Evolutionary conservation across 2,888 invertebrate species (phyloP).

Genomic region (Gandaritis pyraliata): DNA sequence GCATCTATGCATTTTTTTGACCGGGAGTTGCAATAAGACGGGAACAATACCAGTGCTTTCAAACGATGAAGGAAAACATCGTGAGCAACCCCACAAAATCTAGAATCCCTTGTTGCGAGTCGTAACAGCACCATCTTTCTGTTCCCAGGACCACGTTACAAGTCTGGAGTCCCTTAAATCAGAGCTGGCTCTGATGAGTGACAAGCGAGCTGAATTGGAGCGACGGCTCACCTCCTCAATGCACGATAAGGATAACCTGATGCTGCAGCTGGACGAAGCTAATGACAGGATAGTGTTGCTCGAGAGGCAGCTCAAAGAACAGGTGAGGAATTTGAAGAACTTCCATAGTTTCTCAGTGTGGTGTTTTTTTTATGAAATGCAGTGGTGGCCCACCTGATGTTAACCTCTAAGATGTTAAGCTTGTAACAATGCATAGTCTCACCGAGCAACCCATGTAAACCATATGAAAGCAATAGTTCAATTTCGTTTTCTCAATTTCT

Average conservation of each 20-base stretch:
- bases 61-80: too few species aligned
- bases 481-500: too few species aligned
- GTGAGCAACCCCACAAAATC: too few species aligned
- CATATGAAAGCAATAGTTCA: too few species aligned
- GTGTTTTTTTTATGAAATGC: conserved; percentile 4
- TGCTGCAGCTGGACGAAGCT: conserved; percentile 93
- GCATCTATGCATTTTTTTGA: too few species aligned
- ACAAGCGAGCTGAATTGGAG: conserved; percentile 94
- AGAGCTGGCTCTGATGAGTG: conserved; percentile 92
- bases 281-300: conserved; percentile 94
- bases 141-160: conserved; percentile 91
- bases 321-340: conserved; percentile 78
- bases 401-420: too few species aligned
- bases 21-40: too few species aligned
- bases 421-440: too few species aligned
- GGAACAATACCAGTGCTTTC: too few species aligned
- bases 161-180: conserved; percentile 94
- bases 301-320: conserved; percentile 92
- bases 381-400: too few species aligned
- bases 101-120: too few species aligned
- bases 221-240: conserved; percentile 89
- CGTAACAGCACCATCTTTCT: background rate
- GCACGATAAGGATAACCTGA: conserved; percentile 91
- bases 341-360: background rate
- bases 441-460: too few species aligned